Evolutionary conservation across 2,888 invertebrate species (phyloP).

Genomic region (Apoda limacodes): DNA sequence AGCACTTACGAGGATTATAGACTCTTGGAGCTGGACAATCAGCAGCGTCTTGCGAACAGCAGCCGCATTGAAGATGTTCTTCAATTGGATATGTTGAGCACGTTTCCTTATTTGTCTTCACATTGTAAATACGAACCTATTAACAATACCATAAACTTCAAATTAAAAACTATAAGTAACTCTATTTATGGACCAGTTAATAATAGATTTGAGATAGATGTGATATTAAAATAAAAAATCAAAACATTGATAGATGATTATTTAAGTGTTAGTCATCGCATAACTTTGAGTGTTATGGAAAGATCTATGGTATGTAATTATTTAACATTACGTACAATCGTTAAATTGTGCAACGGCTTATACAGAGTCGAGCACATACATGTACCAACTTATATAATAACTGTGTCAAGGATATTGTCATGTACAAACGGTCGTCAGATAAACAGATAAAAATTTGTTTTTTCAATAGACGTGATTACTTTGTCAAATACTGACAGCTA

Average conservation of each 20-base stretch:
- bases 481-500: not conserved
- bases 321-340: conserved; percentile 33
- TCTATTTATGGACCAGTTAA: not conserved
- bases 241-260: conserved; percentile 9
- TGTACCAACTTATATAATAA: conserved; percentile 25
- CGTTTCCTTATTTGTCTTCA: conserved; percentile 45
- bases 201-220: not conserved
- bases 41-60: conserved; percentile 36
- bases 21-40: conserved; percentile 41
- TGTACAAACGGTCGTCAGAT: conserved; percentile 25
- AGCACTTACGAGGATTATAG: conserved; percentile 62
- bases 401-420: conserved; percentile 49
- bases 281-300: conserved; percentile 3
- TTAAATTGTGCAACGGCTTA: conserved; percentile 28
- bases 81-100: conserved; percentile 48
- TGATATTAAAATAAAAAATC: conserved; percentile 1
- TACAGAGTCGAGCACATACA: conserved; percentile 23
- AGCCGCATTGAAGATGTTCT: conserved; percentile 50
- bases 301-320: conserved; percentile 33
- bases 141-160: too few species aligned
- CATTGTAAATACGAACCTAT: conserved; percentile 53
- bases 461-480: not conserved
- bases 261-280: conserved; percentile 6
- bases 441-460: conserved; percentile 30
- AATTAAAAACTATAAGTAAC: not conserved